Evolutionary conservation across 2,797 vertebrate genomes (phyloP), one percentile per base, ranked within the genome.

Genomic region (Falco columbarius): DNA sequence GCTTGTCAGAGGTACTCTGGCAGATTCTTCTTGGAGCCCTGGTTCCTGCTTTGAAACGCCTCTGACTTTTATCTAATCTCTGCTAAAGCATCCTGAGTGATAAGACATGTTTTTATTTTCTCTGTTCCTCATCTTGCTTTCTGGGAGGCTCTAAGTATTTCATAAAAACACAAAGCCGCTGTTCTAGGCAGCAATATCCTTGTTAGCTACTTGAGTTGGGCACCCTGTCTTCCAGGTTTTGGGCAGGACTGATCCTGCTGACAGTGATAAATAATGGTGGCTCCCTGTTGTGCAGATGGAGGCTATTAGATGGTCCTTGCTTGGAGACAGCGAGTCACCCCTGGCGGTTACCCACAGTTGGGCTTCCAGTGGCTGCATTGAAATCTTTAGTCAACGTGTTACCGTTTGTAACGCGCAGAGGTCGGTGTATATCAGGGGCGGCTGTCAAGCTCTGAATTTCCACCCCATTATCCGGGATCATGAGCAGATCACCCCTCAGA

Each of bases 61-160:
- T 79, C 66, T 90, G 72, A 71, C 73, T 89, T 83, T 89, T 86
- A 88, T 93, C 91, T 94, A 38, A 86, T 90, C 85, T 86, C 75
- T 88, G 36, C n/a, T 66, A 47, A 77, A 73, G 54, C 58, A 62
- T 88, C 67, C 81, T 72, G 24, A 59, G 66, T 75, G 68, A 77
- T 84, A 90, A 90, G 73, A 52, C 23, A 34, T 93, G 76, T 47
- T 93, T 86, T 95, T 67, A 71, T 94, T 92, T 80, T 89, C 27
- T 86, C 61, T 27, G 5, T 89, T 90, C 59, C 54, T 81, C 46
- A 54, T 89, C 1, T 2, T 46, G 79, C 66, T 93, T 75, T 92
- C 61, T 9, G 6, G 68, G 70, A 67, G 81, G 36, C n/a, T 0
- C 0, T 32, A 79, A 59, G 40, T 46, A 81, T 94, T 92, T 85